Evolutionary conservation across 2,888 invertebrate species (phyloP).

Genomic region (Brachypterus glaber): DNA sequence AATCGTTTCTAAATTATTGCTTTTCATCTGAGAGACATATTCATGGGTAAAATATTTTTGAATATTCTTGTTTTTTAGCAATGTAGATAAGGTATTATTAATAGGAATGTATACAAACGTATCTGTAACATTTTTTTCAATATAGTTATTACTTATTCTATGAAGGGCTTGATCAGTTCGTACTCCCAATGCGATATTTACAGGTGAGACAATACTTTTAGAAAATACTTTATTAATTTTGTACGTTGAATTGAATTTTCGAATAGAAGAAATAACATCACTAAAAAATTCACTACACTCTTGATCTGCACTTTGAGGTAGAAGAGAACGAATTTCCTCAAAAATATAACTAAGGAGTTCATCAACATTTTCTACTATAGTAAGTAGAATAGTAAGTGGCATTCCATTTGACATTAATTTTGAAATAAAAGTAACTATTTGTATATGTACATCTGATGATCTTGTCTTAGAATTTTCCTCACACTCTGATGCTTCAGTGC

Average conservation of each 20-base stretch:
- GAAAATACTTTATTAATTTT: background rate
- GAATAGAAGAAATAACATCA: too few relatives aligned
- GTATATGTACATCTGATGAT: too few relatives aligned
- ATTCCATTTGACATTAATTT: background rate
- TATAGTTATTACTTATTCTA: conserved; percentile 5
- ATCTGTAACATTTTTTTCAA: conserved; percentile 12
- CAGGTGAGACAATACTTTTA: background rate
- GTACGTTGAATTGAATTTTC: too few relatives aligned
- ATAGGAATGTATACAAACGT: conserved; percentile 15
- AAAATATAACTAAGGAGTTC: background rate
- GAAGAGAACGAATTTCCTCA: background rate
- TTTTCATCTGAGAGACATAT: background rate
- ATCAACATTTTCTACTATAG: background rate
- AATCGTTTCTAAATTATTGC: background rate
- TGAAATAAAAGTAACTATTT: background rate
- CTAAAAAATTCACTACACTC: too few relatives aligned
- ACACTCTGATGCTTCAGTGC: too few relatives aligned
- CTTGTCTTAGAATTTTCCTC: too few relatives aligned
- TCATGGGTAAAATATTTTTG: background rate
- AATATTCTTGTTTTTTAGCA: background rate
- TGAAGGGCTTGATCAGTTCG: conserved; percentile 8
- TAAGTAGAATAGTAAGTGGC: background rate
- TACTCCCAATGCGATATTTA: conserved; percentile 3
- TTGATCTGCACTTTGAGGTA: background rate
- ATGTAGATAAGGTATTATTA: conserved; percentile 6